phyloP scores from a whole-genome alignment of 1,140 invertebrate genomes.

The Drosophila jambulina region DNA sequence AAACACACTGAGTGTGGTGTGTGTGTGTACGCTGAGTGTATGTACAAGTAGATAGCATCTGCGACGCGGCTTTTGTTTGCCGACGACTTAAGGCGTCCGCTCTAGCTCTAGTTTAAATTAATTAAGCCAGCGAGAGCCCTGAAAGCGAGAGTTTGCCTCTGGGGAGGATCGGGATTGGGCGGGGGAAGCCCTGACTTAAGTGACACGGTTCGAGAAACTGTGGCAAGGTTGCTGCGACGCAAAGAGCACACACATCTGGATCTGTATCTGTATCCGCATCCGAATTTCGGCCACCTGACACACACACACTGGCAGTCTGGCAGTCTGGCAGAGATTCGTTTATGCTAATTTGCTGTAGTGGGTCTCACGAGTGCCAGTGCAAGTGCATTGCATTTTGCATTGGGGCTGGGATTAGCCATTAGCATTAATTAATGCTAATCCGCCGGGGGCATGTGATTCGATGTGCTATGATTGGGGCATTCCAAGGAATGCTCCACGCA shows the following conservation, averaged over 20 bases:
- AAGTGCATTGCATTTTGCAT: conserved; percentile 23
- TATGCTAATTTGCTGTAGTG: conserved; percentile 34
- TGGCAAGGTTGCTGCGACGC: conserved; percentile 54
- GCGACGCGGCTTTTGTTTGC: conserved; percentile 65
- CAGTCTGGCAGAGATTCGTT: conserved; percentile 12
- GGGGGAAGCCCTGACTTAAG: conserved; percentile 16
- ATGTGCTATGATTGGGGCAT: background rate
- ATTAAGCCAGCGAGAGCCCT: conserved; percentile 60
- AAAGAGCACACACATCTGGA: background rate
- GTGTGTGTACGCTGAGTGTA: background rate
- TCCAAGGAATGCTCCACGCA: background rate
- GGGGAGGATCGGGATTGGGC: background rate
- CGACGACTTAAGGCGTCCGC: conserved; percentile 54
- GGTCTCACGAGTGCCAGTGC: conserved; percentile 31
- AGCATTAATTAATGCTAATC: conserved; percentile 38
- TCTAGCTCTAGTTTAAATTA: conserved; percentile 71
- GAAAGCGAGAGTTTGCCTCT: conserved; percentile 64
- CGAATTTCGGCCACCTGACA: conserved; percentile 24
- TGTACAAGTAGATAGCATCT: conserved; percentile 42
- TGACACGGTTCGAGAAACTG: conserved; percentile 58
- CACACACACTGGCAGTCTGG: background rate
- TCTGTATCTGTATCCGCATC: background rate
- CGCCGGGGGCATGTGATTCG: conserved; percentile 1
- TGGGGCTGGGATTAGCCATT: background rate
- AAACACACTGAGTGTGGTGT: conserved; percentile 34